These are phyloP conservation scores for Netelia virgata DNA, from an alignment of 2,888 invertebrate species.

Conservation along the genomic window DNA sequence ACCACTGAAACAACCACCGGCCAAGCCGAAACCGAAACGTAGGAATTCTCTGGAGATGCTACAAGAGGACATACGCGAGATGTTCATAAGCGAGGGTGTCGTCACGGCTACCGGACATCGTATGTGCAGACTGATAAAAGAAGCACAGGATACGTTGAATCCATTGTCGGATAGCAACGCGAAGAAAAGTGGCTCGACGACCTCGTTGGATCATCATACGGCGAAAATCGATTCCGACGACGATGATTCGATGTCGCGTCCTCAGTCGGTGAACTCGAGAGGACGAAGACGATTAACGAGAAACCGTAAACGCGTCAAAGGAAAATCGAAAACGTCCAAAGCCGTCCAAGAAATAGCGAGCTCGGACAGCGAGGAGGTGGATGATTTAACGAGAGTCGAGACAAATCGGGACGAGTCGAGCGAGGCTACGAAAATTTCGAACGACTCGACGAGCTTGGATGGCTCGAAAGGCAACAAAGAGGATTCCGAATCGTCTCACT, in stretches of 20 bases:
- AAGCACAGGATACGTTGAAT: conserved; percentile 79
- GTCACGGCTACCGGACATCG: conserved; percentile 88
- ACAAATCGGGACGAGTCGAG: conserved; percentile 4
- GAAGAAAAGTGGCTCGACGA: conserved; percentile 50
- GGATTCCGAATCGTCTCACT: conserved; percentile 64
- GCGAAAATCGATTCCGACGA: conserved; percentile 61
- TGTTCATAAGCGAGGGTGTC: conserved; percentile 89
- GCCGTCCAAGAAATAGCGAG: conserved; percentile 68
- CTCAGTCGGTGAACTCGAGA: conserved; percentile 30
- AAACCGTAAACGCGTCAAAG: conserved; percentile 38
- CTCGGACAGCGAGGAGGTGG: conserved; percentile 80
- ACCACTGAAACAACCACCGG: conserved; percentile 57
- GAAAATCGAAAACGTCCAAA: conserved; percentile 26
- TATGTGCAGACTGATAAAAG: conserved; percentile 88
- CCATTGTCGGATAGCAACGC: conserved; percentile 51
- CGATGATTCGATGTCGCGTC: conserved; percentile 34
- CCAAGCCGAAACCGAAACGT: conserved; percentile 76
- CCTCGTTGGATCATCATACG: conserved; percentile 59
- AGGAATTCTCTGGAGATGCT: conserved; percentile 88
- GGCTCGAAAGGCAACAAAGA: conserved; percentile 65
- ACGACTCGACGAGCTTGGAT: conserved; percentile 42
- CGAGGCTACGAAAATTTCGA: conserved; percentile 23
- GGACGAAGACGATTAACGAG: conserved; percentile 29
- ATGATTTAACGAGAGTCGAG: conserved; percentile 73
- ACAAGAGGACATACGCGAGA: conserved; percentile 90